Percentiles rank a stretch among this genome's conserved stretches.
Evolutionary conservation across 2,888 invertebrate genomes (phyloP).

Genomic region (Lasioglossum vierecki): DNA sequence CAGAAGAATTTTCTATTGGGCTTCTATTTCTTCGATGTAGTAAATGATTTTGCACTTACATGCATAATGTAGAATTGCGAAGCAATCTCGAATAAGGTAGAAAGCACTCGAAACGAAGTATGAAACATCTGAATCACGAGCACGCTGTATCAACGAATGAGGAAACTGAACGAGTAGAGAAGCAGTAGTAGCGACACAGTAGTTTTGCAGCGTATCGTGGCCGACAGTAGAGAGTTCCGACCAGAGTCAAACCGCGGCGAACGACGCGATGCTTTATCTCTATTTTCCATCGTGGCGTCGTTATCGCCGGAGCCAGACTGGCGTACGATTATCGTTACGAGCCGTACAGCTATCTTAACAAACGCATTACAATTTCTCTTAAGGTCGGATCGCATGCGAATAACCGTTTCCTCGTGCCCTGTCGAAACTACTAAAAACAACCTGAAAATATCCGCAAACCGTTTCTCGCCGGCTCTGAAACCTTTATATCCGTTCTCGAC

Average conservation of each 20-base stretch:
- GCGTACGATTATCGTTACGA: conserved; percentile 37
- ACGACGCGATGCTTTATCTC: conserved; percentile 37
- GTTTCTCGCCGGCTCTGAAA: not conserved
- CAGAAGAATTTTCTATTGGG: too few species aligned
- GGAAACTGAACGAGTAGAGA: not conserved
- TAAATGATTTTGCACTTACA: too few species aligned
- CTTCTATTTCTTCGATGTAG: too few species aligned
- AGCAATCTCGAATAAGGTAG: not conserved
- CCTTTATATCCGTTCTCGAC: not conserved
- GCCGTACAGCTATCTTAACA: conserved; percentile 42
- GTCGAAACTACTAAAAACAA: not conserved
- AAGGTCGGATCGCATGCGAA: conserved; percentile 10
- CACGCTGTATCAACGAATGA: not conserved
- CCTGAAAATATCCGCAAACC: not conserved
- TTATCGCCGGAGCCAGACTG: conserved; percentile 42
- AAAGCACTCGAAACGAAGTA: not conserved
- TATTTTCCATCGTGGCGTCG: conserved; percentile 36
- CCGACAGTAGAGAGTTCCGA: not conserved
- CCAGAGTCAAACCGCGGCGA: not conserved
- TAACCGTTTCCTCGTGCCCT: not conserved
- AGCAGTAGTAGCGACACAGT: not conserved
- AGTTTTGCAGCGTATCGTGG: not conserved
- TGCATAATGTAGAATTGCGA: too few species aligned
- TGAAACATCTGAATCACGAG: not conserved
- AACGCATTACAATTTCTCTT: conserved; percentile 47